Conservation (phyloP, 2,797 vertebrate genomes). For the Coregonus suidteri region DNA sequence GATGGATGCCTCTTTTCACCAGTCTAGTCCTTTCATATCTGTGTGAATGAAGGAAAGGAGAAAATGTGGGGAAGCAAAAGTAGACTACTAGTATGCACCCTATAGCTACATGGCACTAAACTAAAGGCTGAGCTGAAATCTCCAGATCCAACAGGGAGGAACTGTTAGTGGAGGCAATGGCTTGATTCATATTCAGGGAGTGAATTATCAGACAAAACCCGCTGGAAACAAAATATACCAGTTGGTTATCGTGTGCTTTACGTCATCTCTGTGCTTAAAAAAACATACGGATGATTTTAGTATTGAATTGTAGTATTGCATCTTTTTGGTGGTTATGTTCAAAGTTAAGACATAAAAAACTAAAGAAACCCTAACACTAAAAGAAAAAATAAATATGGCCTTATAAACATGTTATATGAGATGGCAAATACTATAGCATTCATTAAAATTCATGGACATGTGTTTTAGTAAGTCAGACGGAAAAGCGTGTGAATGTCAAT, state of each 20-base stretch:
- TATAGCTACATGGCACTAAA: neutral
- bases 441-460: neutral
- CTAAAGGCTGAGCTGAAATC: neutral
- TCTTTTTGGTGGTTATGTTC: neutral
- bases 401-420: neutral
- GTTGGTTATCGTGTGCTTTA: constrained; percentile 1
- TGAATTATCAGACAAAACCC: neutral
- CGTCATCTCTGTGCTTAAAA: neutral
- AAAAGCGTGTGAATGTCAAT: neutral
- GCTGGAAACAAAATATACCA: neutral
- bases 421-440: neutral
- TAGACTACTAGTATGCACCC: neutral
- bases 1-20: neutral
- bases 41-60: neutral
- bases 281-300: neutral
- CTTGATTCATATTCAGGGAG: neutral
- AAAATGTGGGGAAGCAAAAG: neutral
- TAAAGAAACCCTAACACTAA: neutral
- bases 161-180: neutral
- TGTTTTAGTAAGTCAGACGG: neutral
- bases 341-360: neutral
- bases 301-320: neutral
- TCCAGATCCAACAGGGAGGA: constrained; percentile 19
- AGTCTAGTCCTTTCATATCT: neutral
- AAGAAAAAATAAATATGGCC: neutral